phyloP scores from a whole-genome alignment of 2,888 invertebrate species.

The Atethmia centrago region DNA sequence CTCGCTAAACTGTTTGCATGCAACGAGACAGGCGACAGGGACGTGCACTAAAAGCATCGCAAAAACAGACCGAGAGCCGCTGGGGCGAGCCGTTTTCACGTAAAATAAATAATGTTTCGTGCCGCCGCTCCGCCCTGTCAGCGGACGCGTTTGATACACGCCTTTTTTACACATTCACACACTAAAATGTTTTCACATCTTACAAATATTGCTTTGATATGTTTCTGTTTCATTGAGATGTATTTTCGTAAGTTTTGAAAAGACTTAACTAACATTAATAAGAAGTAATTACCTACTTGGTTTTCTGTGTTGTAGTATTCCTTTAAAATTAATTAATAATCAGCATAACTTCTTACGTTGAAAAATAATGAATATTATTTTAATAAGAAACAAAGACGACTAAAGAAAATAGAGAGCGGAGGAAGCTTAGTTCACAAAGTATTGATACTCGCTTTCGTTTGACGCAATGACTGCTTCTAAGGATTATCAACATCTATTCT shows the following conservation, averaged over 20 bases:
- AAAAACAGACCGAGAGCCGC: constrained; percentile 71
- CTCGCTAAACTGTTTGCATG: constrained; percentile 86
- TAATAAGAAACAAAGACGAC: not conserved
- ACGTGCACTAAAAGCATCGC: constrained; percentile 80
- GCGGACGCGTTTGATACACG: constrained; percentile 72
- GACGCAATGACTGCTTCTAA: constrained; percentile 12
- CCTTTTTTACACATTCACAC: constrained; percentile 72
- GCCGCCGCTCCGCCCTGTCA: constrained; percentile 79
- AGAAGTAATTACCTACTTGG: no score
- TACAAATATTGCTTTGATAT: constrained; percentile 36
- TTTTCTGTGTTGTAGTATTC: not conserved
- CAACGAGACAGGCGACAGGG: constrained; percentile 72
- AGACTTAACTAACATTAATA: no score
- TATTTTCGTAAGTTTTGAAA: not conserved
- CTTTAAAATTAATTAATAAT: not conserved
- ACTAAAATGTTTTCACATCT: constrained; percentile 71
- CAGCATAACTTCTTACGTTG: not conserved
- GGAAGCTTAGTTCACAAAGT: constrained; percentile 12
- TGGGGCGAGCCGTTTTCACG: constrained; percentile 73
- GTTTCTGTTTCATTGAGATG: not conserved
- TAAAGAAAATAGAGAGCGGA: not conserved
- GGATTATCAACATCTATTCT: constrained; percentile 46
- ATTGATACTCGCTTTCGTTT: constrained; percentile 8
- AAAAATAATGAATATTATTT: not conserved
- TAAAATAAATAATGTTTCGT: constrained; percentile 88